Conservation (phyloP, 1,140 invertebrate species). For the Asbolus verrucosus region DNA sequence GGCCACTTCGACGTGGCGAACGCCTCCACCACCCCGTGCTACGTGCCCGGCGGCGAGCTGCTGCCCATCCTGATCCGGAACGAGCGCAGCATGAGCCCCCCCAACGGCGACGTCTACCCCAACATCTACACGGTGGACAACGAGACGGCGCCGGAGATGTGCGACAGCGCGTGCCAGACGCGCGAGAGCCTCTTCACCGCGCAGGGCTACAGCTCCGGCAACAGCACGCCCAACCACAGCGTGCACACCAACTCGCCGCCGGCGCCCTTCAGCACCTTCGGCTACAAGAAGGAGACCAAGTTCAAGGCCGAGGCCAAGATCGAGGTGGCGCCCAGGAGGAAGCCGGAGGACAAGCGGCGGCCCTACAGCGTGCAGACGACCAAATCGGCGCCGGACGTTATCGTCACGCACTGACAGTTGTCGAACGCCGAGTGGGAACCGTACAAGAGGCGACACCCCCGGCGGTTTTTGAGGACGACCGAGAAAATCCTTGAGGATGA, state of each 20-base stretch:
- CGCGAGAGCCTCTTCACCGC: conserved; percentile 79
- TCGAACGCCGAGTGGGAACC: conserved; percentile 70
- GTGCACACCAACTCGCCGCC: conserved; percentile 63
- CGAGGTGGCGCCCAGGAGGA: conserved; percentile 68
- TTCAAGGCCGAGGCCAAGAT: conserved; percentile 76
- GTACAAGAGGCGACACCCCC: conserved; percentile 70
- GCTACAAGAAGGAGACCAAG: conserved; percentile 65
- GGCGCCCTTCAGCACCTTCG: conserved; percentile 64
- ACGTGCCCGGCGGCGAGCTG: conserved; percentile 67
- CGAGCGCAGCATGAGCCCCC: conserved; percentile 56
- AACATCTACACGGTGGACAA: conserved; percentile 62
- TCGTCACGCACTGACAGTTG: conserved; percentile 82
- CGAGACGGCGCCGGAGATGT: conserved; percentile 73
- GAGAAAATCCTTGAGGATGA: conserved; percentile 37
- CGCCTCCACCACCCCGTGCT: conserved; percentile 63
- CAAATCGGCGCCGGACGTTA: conserved; percentile 89
- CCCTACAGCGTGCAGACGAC: conserved; percentile 82
- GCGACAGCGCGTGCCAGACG: conserved; percentile 84
- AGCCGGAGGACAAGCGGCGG: conserved; percentile 67
- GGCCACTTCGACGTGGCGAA: conserved; percentile 59
- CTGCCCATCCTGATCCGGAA: conserved; percentile 65
- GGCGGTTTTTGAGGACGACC: conserved; percentile 62
- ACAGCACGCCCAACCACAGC: conserved; percentile 61
- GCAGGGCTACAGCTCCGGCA: conserved; percentile 59
- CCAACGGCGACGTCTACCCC: conserved; percentile 61